Evolutionary conservation across 2,113 vertebrate species (phyloP).

Genomic region (Sylvicapra grimmia): DNA sequence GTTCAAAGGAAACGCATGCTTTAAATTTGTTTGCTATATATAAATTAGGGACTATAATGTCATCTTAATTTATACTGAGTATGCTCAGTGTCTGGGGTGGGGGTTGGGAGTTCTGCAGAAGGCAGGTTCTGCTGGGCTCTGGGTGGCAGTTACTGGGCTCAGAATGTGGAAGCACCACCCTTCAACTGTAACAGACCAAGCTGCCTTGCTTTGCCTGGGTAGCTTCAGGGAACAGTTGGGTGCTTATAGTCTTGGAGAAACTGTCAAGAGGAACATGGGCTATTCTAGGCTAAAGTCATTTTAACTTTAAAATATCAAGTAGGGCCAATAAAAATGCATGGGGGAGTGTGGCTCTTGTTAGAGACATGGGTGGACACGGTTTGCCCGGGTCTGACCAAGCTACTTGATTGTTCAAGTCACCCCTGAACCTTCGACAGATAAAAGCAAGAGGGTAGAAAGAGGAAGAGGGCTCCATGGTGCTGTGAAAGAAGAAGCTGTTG

Average conservation of each 20-base stretch:
- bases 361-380: neutral
- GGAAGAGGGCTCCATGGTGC: neutral
- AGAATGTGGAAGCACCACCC: slow-evolving; percentile 11
- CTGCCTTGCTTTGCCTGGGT: neutral
- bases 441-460: neutral
- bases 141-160: slow-evolving; percentile 45
- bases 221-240: neutral
- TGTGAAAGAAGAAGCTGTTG: neutral
- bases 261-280: neutral
- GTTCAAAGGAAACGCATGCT: neutral
- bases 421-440: neutral
- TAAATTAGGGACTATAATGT: neutral
- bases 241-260: neutral
- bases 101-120: neutral
- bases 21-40: neutral
- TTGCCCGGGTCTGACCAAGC: neutral
- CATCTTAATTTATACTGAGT: neutral
- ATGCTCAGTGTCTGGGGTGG: neutral
- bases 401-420: neutral
- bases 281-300: neutral
- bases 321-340: neutral
- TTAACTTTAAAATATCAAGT: slow-evolving; percentile 23
- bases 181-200: neutral
- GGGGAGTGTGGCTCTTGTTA: neutral
- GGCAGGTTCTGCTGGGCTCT: neutral